Evolutionary conservation across 2,888 invertebrate genomes (phyloP).

Genomic region (Parasteatoda lunata): DNA sequence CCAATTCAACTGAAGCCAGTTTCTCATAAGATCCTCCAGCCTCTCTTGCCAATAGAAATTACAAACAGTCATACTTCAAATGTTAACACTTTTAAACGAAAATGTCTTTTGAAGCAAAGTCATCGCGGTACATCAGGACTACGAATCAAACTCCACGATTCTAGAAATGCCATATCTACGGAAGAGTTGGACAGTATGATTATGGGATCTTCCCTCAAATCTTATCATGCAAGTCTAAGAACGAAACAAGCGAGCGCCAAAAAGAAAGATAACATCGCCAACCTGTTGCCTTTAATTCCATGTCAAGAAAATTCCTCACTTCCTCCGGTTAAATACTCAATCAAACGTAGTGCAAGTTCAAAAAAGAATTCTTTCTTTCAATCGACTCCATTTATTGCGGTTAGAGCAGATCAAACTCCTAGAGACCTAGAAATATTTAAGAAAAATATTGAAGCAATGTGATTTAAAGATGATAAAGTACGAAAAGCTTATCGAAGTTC

Average conservation of each 20-base stretch:
- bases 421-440: slow-evolving; percentile 56
- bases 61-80: neutral
- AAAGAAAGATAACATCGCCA: slow-evolving; percentile 29
- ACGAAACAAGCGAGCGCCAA: slow-evolving; percentile 24
- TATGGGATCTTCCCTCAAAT: slow-evolving; percentile 40
- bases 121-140: slow-evolving; percentile 27
- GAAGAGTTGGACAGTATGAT: slow-evolving; percentile 20
- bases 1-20: slow-evolving; percentile 48
- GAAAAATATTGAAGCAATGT: slow-evolving; percentile 48
- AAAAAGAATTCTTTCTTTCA: slow-evolving; percentile 45
- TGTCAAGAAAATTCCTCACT: slow-evolving; percentile 44
- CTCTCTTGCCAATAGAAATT: slow-evolving; percentile 49
- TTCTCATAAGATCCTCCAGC: slow-evolving; percentile 40
- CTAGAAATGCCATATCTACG: neutral
- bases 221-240: slow-evolving; percentile 30
- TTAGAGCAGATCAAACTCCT: slow-evolving; percentile 46
- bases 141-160: slow-evolving; percentile 38
- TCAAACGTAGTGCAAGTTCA: slow-evolving; percentile 40
- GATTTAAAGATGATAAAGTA: too few relatives aligned
- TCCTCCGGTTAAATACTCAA: slow-evolving; percentile 52
- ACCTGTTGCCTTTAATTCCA: slow-evolving; percentile 47
- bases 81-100: slow-evolving; percentile 41
- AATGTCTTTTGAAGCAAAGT: slow-evolving; percentile 49
- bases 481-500: too few relatives aligned
- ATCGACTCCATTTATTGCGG: slow-evolving; percentile 40